A percentile compares a stretch with the other conserved stretches of the same genome.
phyloP scores from a whole-genome alignment of 2,797 vertebrate species.

The Coendou prehensilis region DNA sequence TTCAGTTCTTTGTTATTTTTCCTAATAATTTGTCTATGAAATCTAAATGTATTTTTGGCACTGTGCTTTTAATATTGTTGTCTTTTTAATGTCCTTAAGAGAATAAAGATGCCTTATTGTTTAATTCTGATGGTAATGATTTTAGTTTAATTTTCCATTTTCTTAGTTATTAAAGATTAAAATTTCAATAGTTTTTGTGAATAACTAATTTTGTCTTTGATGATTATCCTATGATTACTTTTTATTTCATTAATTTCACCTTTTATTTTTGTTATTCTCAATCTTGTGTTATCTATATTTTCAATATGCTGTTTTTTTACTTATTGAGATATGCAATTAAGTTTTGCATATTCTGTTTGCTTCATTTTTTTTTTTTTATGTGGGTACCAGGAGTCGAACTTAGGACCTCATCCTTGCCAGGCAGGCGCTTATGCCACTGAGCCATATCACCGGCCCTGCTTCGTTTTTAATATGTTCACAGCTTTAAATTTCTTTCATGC shows the following conservation, averaged over 20 bases:
- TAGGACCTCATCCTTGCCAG: too few relatives aligned
- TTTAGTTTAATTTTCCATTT: not conserved
- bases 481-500: not conserved
- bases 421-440: too few relatives aligned
- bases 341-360: not conserved
- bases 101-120: not conserved
- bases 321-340: not conserved
- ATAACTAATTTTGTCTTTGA: not conserved
- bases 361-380: too few relatives aligned
- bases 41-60: not conserved
- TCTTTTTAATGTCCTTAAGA: not conserved
- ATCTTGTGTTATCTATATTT: not conserved
- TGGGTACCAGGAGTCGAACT: too few relatives aligned
- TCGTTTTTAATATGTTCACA: not conserved
- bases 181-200: not conserved
- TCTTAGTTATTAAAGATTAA: slow-evolving; percentile 8
- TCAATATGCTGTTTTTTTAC: not conserved
- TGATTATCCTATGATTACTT: not conserved
- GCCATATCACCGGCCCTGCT: not conserved
- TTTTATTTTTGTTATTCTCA: not conserved
- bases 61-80: not conserved
- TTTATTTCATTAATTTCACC: not conserved
- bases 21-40: not conserved
- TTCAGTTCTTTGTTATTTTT: not conserved
- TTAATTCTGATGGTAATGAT: not conserved